Conservation (phyloP, 2,113 vertebrate species). For the Mobula hypostoma region DNA sequence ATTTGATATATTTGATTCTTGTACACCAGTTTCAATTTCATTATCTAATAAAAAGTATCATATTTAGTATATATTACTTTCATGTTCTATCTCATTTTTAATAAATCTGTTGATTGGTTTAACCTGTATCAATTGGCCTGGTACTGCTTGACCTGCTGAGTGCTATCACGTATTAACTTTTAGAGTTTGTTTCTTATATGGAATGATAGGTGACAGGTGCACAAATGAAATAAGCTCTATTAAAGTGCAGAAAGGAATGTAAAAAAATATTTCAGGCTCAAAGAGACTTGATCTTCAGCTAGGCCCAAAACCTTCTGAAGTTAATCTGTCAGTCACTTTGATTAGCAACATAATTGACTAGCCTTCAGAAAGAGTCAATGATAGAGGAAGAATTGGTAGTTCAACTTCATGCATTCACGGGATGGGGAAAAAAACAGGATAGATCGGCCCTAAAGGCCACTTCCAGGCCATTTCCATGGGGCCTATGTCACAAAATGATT, state of each 20-base stretch:
- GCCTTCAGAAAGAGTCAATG: background rate
- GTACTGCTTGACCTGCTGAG: no score
- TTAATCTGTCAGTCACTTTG: background rate
- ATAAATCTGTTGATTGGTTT: background rate
- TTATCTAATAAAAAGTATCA: background rate
- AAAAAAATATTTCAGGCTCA: background rate
- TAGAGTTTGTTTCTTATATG: background rate
- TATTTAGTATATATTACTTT: background rate
- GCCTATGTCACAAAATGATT: no score
- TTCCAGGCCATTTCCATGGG: no score
- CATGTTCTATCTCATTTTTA: background rate
- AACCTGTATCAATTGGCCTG: background rate
- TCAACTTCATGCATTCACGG: no score
- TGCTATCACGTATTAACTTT: background rate
- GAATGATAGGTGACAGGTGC: background rate
- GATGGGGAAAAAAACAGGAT: no score
- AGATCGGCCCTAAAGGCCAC: no score
- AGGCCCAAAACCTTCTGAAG: background rate
- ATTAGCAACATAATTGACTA: background rate
- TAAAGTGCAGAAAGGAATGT: background rate
- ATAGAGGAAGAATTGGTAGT: background rate
- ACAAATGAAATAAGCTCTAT: background rate
- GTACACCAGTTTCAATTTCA: background rate
- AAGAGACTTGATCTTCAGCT: background rate
- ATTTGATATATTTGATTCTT: background rate